phyloP scores from a whole-genome alignment of 1,140 invertebrate genomes.

The Steinernema feltiae region DNA sequence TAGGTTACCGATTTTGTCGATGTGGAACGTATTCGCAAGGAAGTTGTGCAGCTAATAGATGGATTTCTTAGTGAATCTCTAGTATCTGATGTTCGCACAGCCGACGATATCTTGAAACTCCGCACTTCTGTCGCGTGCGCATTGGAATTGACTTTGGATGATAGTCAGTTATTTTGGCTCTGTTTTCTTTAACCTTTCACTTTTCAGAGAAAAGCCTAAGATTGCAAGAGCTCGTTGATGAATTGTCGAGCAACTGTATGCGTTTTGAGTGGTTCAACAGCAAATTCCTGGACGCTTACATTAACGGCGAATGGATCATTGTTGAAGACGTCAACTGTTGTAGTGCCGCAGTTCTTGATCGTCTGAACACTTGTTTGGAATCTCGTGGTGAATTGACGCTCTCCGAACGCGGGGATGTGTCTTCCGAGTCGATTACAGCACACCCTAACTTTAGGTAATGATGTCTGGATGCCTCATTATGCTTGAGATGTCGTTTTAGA shows the following conservation, averaged over 20 bases:
- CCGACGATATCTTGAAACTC: not conserved
- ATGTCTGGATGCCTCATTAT: too few relatives aligned
- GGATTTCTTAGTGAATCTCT: not conserved
- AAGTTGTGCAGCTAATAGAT: not conserved
- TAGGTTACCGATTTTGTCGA: conserved; percentile 62
- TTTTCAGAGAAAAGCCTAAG: not conserved
- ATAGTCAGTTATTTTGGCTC: not conserved
- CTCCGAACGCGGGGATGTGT: conserved; percentile 76
- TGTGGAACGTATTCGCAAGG: not conserved
- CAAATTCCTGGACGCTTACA: conserved; percentile 76
- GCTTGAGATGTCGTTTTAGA: conserved; percentile 59
- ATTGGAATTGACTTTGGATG: not conserved
- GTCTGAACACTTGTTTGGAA: conserved; percentile 88
- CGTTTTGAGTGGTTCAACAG: conserved; percentile 95
- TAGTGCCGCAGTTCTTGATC: conserved; percentile 84
- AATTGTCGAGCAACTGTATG: conserved; percentile 26
- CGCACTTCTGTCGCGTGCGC: not conserved
- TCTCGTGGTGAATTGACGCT: conserved; percentile 79
- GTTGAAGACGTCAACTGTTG: conserved; percentile 96
- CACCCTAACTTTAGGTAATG: conserved; percentile 76
- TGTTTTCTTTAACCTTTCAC: not conserved
- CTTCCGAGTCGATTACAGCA: conserved; percentile 71
- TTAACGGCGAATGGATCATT: conserved; percentile 79
- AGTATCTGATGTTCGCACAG: not conserved
- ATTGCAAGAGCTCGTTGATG: not conserved